phyloP scores from a whole-genome alignment of 2,888 invertebrate species.

The Timema cristinae region DNA sequence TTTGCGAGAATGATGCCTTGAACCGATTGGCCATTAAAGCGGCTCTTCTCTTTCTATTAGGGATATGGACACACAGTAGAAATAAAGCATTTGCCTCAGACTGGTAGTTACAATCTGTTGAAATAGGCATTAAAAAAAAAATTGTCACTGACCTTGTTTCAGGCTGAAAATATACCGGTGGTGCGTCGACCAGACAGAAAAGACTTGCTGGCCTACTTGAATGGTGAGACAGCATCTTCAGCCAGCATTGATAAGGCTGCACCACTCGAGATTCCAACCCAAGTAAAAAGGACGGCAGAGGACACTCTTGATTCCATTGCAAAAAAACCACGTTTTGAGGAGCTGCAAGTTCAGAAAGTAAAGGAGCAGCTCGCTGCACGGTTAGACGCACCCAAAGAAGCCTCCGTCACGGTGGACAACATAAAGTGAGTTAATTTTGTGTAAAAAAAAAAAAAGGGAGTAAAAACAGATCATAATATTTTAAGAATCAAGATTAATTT shows the following conservation, averaged over 20 bases:
- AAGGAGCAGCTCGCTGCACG: slow-evolving; percentile 92
- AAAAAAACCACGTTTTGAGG: slow-evolving; percentile 91
- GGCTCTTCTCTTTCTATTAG: too few species aligned
- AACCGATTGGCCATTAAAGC: too few species aligned
- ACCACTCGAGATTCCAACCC: slow-evolving; percentile 91
- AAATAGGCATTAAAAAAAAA: slow-evolving; percentile 12
- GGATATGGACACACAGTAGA: too few species aligned
- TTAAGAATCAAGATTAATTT: too few species aligned
- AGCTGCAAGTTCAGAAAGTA: slow-evolving; percentile 87
- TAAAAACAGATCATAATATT: too few species aligned
- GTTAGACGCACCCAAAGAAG: slow-evolving; percentile 91
- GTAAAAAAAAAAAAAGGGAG: too few species aligned
- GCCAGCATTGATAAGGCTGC: slow-evolving; percentile 96
- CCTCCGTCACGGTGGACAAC: slow-evolving; percentile 88
- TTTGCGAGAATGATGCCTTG: too few species aligned
- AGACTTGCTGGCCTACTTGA: slow-evolving; percentile 89
- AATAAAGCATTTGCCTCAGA: not conserved
- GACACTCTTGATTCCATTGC: slow-evolving; percentile 72
- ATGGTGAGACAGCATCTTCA: slow-evolving; percentile 90
- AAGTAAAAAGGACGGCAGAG: slow-evolving; percentile 78
- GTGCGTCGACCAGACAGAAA: slow-evolving; percentile 96
- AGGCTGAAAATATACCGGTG: slow-evolving; percentile 90
- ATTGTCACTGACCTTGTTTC: slow-evolving; percentile 32
- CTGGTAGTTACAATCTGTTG: slow-evolving; percentile 10
- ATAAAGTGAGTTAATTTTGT: slow-evolving; percentile 58